Base-by-base conservation (phyloP, 1,140 invertebrate genomes). In the Papilio helenus region DNA sequence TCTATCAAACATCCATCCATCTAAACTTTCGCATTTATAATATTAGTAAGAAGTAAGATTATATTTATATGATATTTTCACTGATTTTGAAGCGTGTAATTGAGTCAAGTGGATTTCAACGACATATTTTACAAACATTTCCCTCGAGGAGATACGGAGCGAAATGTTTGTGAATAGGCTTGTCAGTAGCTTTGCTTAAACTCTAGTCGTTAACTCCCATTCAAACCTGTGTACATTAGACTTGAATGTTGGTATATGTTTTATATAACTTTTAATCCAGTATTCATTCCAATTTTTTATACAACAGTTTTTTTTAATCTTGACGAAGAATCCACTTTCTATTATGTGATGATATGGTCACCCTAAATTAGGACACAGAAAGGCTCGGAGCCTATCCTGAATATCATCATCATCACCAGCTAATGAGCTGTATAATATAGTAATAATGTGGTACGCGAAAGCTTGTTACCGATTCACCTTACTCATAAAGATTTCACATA, bases 171-270 rank as follows among this genome's bases (percentile, higher is more conserved):
- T 68, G 61, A 68, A 68, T 68, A 68, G 61, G 61, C 23, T 68
- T 68, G 61, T 68, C 61, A 68, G 61, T 68, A 68, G 61, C 61
- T 68, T 68, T 29, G 26, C 61, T 68, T 68, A 68, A 68, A 68
- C 61, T 68, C 26, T 68, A 68, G 23, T 68, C 61, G 61, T 68
- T 68, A 68, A 29, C 61, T 68, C 61, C 61, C 16, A 68, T 68
- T 68, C 23, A 68, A 68, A 29, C 12, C 26, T 18, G 26, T 29
- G 61, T 29, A 29, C 61, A 29, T 68, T 68, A 68, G 16, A 29
- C n/a, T 34, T 34, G 61, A 29, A 65, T 65, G 58, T 29, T 23
- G 58, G 23, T 2, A 68, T 29, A 68, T 68, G 61, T 29, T 68
- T 68, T 65, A 34, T 68, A 68, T 68, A 68, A 7, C 5, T 68